These are phyloP conservation scores for Monochamus alternatus DNA, from an alignment of 2,888 invertebrate species.

Conservation along the genomic window DNA sequence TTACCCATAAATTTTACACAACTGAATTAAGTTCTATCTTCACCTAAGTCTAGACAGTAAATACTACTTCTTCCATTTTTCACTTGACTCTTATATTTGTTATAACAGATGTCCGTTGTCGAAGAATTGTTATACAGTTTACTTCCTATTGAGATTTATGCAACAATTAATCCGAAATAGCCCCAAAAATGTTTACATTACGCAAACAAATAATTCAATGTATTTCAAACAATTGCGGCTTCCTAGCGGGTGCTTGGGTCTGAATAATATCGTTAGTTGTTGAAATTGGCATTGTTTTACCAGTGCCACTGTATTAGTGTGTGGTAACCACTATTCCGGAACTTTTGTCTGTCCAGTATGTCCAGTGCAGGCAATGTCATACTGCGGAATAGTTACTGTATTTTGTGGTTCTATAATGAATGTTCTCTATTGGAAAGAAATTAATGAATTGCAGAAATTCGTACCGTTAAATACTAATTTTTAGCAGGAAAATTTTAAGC, in stretches of 20 bases:
- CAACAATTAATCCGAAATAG: no score
- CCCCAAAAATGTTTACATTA: background rate
- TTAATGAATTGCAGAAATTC: no score
- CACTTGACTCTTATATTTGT: background rate
- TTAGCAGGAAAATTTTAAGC: no score
- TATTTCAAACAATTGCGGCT: background rate
- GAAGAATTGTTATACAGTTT: slow-evolving; percentile 3
- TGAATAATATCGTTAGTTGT: background rate
- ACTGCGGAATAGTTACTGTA: no score
- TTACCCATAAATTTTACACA: no score
- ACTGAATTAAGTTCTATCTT: no score
- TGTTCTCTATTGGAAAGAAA: no score
- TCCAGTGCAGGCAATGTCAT: no score
- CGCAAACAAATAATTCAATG: slow-evolving; percentile 10
- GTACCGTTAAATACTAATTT: no score
- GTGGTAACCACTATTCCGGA: background rate
- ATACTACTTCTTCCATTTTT: background rate
- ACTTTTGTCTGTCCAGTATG: background rate
- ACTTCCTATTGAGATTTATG: background rate
- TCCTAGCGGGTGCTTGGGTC: background rate
- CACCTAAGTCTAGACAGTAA: no score
- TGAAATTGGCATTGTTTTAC: slow-evolving; percentile 1
- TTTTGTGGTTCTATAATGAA: no score
- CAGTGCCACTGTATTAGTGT: background rate
- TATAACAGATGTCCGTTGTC: background rate